Evolutionary conservation across 2,888 invertebrate genomes (phyloP), one percentile per base, ranked within the genome.

Genomic region (Mechanitis messenoides): DNA sequence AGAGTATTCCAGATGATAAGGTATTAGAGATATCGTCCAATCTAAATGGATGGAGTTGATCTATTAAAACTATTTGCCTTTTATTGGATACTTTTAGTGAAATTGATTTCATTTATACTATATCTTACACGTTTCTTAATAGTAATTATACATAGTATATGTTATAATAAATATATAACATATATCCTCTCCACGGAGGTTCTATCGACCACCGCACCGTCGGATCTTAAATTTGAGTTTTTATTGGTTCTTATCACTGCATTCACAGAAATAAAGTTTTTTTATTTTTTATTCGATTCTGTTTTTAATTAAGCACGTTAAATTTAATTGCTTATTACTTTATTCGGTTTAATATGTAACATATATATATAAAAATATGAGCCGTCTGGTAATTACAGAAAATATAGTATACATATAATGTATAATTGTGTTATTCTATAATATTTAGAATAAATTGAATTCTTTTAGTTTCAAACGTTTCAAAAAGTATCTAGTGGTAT

Each of bases 191-290:
- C 78, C 55, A 77, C 46, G 54, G 60, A 59, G 70, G 68, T 68
- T 45, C 66, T 74, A 78, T 77, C 80, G 82, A 83, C 80, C 84
- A 80, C 70, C 72, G 78, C 82, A 80, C 81, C 74, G 71, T 62
- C 83, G 74, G 80, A 79, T 84, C 81, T 86, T 85, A 85, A 87
- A 86, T 82, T 79, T 79, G 77, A 79, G 79, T 79, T 83, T 87
- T 87, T 87, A 87, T 86, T 83, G 78, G 72, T 63, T 73, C 77
- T 85, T 85, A 85, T 86, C 85, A 80, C 68, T 73, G 55, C 66
- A 60, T 65, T 77, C 77, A 78, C 77, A 79, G 84, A 65, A 75
- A 73, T 63, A 62, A 64, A 71, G 58, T 66, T 50, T 47, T 47
- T 65, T 62, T 65, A 69, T 69, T 73, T 71, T 70, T 68, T 72